phyloP scores from a whole-genome alignment of 2,797 vertebrate genomes.

The Odontamblyopus lacepedii region DNA sequence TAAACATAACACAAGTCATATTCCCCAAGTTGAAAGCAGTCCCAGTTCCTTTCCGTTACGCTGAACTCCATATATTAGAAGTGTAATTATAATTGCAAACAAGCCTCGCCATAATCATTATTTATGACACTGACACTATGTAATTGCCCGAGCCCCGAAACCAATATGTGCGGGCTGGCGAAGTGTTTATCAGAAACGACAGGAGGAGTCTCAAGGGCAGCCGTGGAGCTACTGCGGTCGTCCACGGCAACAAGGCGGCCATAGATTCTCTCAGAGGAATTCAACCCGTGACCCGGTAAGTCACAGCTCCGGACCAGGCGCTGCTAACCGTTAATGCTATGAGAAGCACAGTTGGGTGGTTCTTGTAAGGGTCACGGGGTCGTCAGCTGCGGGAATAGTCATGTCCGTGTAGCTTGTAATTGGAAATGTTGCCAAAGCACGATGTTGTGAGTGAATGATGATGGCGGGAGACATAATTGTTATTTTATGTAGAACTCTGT shows the following conservation, averaged over 20 bases:
- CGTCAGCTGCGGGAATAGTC: conserved; percentile 41
- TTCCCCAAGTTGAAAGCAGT: conserved; percentile 54
- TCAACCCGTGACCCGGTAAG: conserved; percentile 47
- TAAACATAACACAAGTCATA: conserved; percentile 68
- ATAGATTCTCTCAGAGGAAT: conserved; percentile 33
- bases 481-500: too few species aligned
- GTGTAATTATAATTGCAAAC: conserved; percentile 75
- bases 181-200: conserved; percentile 60
- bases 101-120: conserved; percentile 65
- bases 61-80: conserved; percentile 69
- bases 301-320: conserved; percentile 23
- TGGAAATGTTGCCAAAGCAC: conserved; percentile 36
- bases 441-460: not conserved
- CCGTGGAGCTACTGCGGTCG: conserved; percentile 16
- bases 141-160: conserved; percentile 52
- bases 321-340: conserved; percentile 28
- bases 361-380: conserved; percentile 28
- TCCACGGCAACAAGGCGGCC: conserved; percentile 4
- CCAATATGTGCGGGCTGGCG: conserved; percentile 44
- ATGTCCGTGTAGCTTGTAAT: conserved; percentile 43
- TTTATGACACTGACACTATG: conserved; percentile 65
- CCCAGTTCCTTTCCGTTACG: conserved; percentile 64
- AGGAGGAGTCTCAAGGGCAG: conserved; percentile 51
- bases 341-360: conserved; percentile 21
- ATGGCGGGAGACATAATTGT: not conserved